Evolutionary conservation across 2,888 invertebrate species (phyloP).

Genomic region (Tiphia femorata): DNA sequence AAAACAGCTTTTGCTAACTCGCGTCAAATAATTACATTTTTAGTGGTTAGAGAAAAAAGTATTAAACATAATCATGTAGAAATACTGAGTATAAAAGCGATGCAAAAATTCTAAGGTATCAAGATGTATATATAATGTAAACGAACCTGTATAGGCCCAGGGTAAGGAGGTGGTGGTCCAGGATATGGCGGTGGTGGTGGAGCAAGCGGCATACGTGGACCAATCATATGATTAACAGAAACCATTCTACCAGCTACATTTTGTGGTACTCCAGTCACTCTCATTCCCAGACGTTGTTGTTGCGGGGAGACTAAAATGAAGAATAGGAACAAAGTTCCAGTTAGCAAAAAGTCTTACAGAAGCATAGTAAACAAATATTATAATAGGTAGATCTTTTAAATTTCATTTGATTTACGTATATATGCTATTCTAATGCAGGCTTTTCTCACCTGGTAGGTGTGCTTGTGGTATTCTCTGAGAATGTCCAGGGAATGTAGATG

Average conservation of each 20-base stretch:
- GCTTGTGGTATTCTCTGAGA: slow-evolving; percentile 61
- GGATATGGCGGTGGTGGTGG: slow-evolving; percentile 79
- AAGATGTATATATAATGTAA: background rate
- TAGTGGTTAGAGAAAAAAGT: slow-evolving; percentile 37
- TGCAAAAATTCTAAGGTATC: slow-evolving; percentile 67
- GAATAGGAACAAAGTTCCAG: background rate
- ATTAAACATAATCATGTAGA: slow-evolving; percentile 47
- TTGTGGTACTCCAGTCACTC: slow-evolving; percentile 59
- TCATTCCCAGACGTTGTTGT: slow-evolving; percentile 62
- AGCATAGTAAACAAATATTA: no score
- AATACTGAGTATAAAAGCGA: slow-evolving; percentile 58
- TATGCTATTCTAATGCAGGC: background rate
- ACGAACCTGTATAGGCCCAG: slow-evolving; percentile 71
- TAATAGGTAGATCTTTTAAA: background rate
- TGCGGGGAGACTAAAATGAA: slow-evolving; percentile 44
- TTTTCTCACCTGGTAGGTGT: slow-evolving; percentile 61
- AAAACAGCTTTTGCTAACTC: slow-evolving; percentile 11
- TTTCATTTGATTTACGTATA: background rate
- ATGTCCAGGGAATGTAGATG: slow-evolving; percentile 62
- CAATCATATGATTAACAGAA: slow-evolving; percentile 64
- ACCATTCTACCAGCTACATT: slow-evolving; percentile 68
- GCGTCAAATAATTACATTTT: slow-evolving; percentile 23
- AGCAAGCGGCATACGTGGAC: slow-evolving; percentile 66
- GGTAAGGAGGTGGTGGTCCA: slow-evolving; percentile 72
- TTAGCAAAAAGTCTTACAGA: no score